phyloP scores from a whole-genome alignment of 2,888 invertebrate species.

The Drosophila anomalata region DNA sequence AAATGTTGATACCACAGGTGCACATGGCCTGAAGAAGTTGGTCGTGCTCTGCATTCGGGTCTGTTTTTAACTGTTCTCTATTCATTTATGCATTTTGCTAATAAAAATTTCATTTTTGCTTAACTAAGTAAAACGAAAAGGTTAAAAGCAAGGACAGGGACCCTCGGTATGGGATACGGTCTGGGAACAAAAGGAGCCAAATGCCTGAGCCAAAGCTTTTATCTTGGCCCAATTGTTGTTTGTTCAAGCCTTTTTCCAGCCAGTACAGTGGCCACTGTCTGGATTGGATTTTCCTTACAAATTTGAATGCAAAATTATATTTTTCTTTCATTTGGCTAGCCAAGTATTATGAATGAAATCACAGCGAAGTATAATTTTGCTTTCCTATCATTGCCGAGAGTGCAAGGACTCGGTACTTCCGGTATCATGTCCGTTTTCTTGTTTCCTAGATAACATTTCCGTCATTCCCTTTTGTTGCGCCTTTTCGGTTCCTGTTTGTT shows the following conservation, averaged over 20 bases:
- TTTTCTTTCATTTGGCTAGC: not conserved
- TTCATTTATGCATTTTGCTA: constrained; percentile 79
- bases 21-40: constrained; percentile 17
- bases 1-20: constrained; percentile 40
- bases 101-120: constrained; percentile 77
- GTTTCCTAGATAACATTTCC: constrained; percentile 74
- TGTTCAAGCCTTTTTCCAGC: constrained; percentile 26
- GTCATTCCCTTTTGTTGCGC: constrained; percentile 50
- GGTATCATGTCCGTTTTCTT: constrained; percentile 42
- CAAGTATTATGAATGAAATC: constrained; percentile 5
- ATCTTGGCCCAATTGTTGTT: constrained; percentile 60
- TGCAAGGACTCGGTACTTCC: constrained; percentile 27
- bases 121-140: constrained; percentile 80
- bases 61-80: constrained; percentile 73
- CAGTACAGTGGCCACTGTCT: constrained; percentile 23
- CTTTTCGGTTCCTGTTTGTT: constrained; percentile 60
- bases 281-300: not conserved
- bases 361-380: constrained; percentile 5
- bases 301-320: not conserved
- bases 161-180: not conserved
- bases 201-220: constrained; percentile 50
- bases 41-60: constrained; percentile 16
- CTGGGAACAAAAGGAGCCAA: constrained; percentile 22
- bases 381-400: constrained; percentile 3
- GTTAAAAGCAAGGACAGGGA: constrained; percentile 58